These are phyloP conservation scores for Oreocharis arfaki DNA, from an alignment of 2,113 vertebrate species.

Conservation along the genomic window DNA sequence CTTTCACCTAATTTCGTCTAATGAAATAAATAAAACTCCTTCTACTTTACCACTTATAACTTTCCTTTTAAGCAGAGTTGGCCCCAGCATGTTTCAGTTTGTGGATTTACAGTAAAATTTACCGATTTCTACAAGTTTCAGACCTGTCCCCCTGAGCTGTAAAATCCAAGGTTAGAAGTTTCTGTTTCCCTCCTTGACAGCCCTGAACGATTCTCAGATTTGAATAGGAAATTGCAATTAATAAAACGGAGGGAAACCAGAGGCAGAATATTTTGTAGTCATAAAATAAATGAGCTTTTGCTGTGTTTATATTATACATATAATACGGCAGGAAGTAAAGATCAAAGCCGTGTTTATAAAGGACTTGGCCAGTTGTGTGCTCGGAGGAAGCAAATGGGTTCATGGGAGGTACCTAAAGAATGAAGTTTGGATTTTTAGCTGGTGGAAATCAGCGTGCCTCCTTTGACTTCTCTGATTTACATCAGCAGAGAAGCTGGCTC, in stretches of 20 bases:
- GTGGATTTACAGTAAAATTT: not conserved
- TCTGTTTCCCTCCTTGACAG: not conserved
- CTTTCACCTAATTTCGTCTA: not conserved
- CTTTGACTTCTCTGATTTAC: not conserved
- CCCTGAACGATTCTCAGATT: not conserved
- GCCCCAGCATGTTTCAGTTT: not conserved
- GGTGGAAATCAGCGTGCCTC: not conserved
- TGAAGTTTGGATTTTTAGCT: not conserved
- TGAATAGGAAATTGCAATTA: conserved; percentile 10
- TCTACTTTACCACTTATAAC: not conserved
- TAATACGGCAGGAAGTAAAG: conserved; percentile 22
- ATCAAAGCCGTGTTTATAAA: conserved; percentile 19
- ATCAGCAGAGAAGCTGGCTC: not conserved
- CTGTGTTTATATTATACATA: not conserved
- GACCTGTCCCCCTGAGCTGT: not conserved
- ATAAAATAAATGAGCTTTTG: not conserved
- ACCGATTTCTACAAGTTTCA: not conserved
- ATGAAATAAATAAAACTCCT: not conserved
- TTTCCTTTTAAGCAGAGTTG: not conserved
- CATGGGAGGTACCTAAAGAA: not conserved
- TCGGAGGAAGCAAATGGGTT: not conserved
- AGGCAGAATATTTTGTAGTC: not conserved
- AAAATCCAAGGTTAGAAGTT: not conserved
- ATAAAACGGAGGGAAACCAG: not conserved
- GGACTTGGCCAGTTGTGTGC: not conserved